A percentile compares a stretch with the other conserved stretches of the same genome.
Conservation (phyloP, 2,888 invertebrate genomes). For the Pandemis heparana region DNA sequence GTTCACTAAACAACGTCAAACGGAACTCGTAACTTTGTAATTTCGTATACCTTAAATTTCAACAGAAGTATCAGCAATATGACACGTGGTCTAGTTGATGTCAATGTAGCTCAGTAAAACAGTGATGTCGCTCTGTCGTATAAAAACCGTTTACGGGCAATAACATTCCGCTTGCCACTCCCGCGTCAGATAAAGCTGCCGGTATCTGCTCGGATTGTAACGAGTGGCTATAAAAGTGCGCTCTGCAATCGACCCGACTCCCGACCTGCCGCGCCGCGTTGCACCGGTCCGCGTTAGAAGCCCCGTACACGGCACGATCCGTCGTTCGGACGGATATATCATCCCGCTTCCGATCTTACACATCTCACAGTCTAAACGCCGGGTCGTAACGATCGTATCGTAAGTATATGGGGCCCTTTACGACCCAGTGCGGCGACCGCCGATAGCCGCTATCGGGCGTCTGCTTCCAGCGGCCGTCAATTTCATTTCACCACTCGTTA, state of each 20-base stretch:
- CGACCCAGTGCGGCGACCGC: neutral
- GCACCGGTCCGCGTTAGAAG: too few species aligned
- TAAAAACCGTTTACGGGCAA: slow-evolving; percentile 6
- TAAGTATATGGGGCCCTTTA: neutral
- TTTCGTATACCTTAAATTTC: neutral
- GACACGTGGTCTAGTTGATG: neutral
- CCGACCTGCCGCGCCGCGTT: neutral
- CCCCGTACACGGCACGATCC: too few species aligned
- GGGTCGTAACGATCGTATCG: too few species aligned
- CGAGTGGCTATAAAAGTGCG: slow-evolving; percentile 8
- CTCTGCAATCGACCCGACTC: slow-evolving; percentile 10
- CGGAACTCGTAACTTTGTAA: neutral
- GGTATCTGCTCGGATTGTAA: slow-evolving; percentile 2
- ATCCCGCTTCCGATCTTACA: too few species aligned
- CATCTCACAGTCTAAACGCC: too few species aligned
- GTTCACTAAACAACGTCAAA: neutral
- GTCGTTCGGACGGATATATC: too few species aligned
- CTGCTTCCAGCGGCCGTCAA: slow-evolving; percentile 27
- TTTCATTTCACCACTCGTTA: slow-evolving; percentile 34
- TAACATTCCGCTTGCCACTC: slow-evolving; percentile 8
- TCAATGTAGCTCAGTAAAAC: slow-evolving; percentile 4
- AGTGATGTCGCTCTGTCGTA: neutral
- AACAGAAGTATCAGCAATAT: neutral
- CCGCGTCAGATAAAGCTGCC: neutral
- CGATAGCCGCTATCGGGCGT: slow-evolving; percentile 12